Evolutionary conservation across 2,797 vertebrate genomes (phyloP).

Genomic region (Enteromius radiatus): DNA sequence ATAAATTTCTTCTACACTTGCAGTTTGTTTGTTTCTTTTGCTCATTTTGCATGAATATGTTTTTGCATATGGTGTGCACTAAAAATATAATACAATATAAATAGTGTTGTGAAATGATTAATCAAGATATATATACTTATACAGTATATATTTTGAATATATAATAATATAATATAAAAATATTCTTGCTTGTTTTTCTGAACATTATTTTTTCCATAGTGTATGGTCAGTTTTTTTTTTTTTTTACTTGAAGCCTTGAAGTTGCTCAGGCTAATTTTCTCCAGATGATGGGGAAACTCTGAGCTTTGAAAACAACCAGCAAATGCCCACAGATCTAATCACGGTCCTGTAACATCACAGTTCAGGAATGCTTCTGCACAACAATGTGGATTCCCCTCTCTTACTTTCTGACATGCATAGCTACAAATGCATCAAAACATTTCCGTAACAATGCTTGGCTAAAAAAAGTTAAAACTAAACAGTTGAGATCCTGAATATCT

Average conservation of each 20-base stretch:
- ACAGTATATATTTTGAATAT: too few species aligned
- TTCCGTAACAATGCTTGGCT: not conserved
- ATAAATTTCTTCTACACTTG: not conserved
- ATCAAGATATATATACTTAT: too few species aligned
- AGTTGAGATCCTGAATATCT: not conserved
- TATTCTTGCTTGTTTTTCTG: not conserved
- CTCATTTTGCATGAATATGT: constrained; percentile 55
- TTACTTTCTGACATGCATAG: constrained; percentile 2
- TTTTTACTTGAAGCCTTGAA: constrained; percentile 56
- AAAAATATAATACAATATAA: too few species aligned
- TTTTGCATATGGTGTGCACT: constrained; percentile 64
- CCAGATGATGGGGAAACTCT: constrained; percentile 80
- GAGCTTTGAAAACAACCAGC: constrained; percentile 67
- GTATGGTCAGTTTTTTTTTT: constrained; percentile 32
- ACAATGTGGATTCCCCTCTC: constrained; percentile 3
- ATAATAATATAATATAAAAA: not conserved
- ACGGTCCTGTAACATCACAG: constrained; percentile 23
- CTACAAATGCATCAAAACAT: constrained; percentile 6
- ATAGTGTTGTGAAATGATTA: too few species aligned
- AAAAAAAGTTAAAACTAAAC: not conserved
- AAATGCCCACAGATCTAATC: constrained; percentile 40
- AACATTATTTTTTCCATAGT: constrained; percentile 63
- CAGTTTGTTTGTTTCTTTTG: not conserved
- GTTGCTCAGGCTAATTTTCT: constrained; percentile 76
- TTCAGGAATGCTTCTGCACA: not conserved